phyloP scores from a whole-genome alignment of 2,888 invertebrate genomes.

The Eilema griseolum region DNA sequence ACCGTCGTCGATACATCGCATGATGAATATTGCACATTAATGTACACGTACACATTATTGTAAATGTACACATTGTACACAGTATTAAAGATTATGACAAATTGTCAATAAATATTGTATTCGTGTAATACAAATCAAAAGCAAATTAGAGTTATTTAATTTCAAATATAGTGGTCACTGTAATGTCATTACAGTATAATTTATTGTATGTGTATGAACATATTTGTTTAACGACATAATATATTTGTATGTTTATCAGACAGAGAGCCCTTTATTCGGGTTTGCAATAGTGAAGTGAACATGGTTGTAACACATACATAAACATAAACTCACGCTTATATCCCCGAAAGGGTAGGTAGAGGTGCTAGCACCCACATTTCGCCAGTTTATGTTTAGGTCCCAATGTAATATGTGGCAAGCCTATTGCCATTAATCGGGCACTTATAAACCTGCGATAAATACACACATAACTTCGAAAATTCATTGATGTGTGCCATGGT shows the following conservation, averaged over 20 bases:
- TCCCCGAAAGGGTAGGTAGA: too few species aligned
- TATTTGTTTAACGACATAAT: neutral
- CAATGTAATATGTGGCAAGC: too few species aligned
- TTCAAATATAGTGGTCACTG: slow-evolving; percentile 20
- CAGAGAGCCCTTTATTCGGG: neutral
- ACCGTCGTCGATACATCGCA: slow-evolving; percentile 44
- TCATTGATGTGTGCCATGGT: too few species aligned
- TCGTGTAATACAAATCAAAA: slow-evolving; percentile 43
- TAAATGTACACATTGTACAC: too few species aligned
- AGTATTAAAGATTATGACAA: slow-evolving; percentile 47
- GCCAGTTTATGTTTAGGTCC: too few species aligned
- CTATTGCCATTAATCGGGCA: too few species aligned
- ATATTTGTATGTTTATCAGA: neutral
- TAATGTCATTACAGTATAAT: slow-evolving; percentile 33
- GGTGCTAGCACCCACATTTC: too few species aligned
- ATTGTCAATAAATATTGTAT: slow-evolving; percentile 44
- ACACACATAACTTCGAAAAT: too few species aligned
- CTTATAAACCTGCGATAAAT: too few species aligned
- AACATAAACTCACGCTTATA: too few species aligned
- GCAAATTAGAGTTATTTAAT: slow-evolving; percentile 43
- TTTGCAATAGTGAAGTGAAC: too few species aligned
- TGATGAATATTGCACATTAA: slow-evolving; percentile 56
- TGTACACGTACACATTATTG: slow-evolving; percentile 19
- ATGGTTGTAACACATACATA: too few species aligned
- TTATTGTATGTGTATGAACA: slow-evolving; percentile 19